Conservation (phyloP, 2,888 invertebrate species). For the Oxycera nigricornis region DNA sequence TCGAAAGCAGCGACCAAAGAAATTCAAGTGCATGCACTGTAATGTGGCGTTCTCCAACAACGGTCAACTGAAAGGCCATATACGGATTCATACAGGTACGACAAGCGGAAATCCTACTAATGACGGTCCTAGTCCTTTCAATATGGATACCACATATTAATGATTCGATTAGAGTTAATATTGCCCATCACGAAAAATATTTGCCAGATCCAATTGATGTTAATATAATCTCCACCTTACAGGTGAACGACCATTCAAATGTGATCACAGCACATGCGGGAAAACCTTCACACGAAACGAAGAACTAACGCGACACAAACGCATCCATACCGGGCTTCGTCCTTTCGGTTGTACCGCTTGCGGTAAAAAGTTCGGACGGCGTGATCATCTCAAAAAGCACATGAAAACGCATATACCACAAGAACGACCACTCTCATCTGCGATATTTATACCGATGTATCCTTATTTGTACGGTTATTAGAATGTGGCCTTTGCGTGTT, state of each 20-base stretch:
- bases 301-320: slow-evolving; percentile 88
- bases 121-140: neutral
- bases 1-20: slow-evolving; percentile 84
- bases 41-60: slow-evolving; percentile 93
- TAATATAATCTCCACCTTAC: slow-evolving; percentile 42
- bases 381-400: slow-evolving; percentile 95
- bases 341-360: slow-evolving; percentile 88
- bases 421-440: slow-evolving; percentile 69
- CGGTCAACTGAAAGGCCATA: slow-evolving; percentile 88
- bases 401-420: slow-evolving; percentile 80
- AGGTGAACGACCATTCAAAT: slow-evolving; percentile 88
- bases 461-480: slow-evolving; percentile 69
- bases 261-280: slow-evolving; percentile 83
- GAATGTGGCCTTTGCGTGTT: slow-evolving; percentile 49
- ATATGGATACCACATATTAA: no score
- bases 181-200: no score
- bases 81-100: slow-evolving; percentile 86
- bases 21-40: slow-evolving; percentile 90
- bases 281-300: slow-evolving; percentile 93
- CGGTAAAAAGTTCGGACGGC: slow-evolving; percentile 90
- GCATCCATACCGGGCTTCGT: slow-evolving; percentile 86
- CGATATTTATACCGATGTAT: slow-evolving; percentile 68
- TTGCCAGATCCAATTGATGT: neutral
- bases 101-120: no score
- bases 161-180: no score